Evolutionary conservation across 2,888 invertebrate genomes (phyloP), one percentile per base, ranked within the genome.

Genomic region (Andrena hattorfiana): DNA sequence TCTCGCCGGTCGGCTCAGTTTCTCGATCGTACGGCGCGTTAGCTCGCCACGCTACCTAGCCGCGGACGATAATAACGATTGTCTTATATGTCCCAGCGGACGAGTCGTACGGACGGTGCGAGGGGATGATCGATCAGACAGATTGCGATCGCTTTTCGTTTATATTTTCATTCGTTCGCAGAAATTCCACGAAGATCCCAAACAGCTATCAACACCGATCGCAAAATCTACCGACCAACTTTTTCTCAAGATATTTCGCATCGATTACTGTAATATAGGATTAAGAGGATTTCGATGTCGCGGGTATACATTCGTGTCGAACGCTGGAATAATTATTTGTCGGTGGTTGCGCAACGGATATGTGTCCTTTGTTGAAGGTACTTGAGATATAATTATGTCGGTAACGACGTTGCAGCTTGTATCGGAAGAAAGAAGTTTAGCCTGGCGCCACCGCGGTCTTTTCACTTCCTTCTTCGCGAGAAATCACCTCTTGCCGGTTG

Each of bases 391-490:
- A 63, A 69, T 73, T 72, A 49, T 51, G 35, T 23, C 51, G 73
- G 10, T 28, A 35, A 48, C 68, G 64, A 67, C 49, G 74, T 48
- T 77, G 20, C 30, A 30, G 49, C 51, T 48, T 23, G 7, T 63
- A 51, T 68, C 30, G 30, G 69, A 51, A 60, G 64, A 66, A 28
- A 68, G 54, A 71, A 23, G 60, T 68, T 20, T 66, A 23, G 42
- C 72, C 54, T 69, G 79, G 83, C 84, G 81, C 73, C 83, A 66
- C 69, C 0, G 71, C 64, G 60, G 67, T 68, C 71, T 78, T 63
- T 67, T 77, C 77, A 73, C 79, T 81, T 81, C 77, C 86, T 80
- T 77, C 64, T 69, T 54, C 63, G 54, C 77, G 78, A 66, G 78
- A 83, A 83, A 81, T 69, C 77, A 77, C 84, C 71, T 79, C 71